phyloP scores from a whole-genome alignment of 2,888 invertebrate genomes.

The Scelioninae gen. 2 region DNA sequence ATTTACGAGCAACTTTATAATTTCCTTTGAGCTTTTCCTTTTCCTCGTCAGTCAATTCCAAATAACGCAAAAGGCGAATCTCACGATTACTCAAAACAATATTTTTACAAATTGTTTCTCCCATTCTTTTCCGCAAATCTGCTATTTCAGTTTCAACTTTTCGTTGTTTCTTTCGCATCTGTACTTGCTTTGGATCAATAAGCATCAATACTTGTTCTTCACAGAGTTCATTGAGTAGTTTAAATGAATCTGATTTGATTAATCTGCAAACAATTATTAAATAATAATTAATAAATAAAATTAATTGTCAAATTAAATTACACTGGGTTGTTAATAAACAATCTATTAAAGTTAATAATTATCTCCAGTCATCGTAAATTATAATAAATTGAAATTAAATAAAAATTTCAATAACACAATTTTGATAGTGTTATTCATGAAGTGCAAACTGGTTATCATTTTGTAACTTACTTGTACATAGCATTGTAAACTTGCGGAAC shows the following conservation, averaged over 20 bases:
- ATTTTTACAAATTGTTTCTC: conserved; percentile 86
- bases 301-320: too few relatives aligned
- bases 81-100: conserved; percentile 94
- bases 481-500: conserved; percentile 89
- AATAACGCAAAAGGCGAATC: conserved; percentile 90
- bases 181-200: conserved; percentile 90
- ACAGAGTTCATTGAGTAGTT: conserved; percentile 88
- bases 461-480: conserved; percentile 78
- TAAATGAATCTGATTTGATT: conserved; percentile 83
- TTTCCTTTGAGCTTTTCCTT: conserved; percentile 91
- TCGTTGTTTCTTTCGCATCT: conserved; percentile 90
- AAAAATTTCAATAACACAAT: too few relatives aligned
- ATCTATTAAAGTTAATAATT: too few relatives aligned
- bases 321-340: too few relatives aligned
- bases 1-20: conserved; percentile 93
- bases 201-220: conserved; percentile 89
- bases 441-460: too few relatives aligned
- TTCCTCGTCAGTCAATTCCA: conserved; percentile 93
- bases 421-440: too few relatives aligned
- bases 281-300: not conserved
- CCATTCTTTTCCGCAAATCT: conserved; percentile 88
- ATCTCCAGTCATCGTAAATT: too few relatives aligned
- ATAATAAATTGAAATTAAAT: too few relatives aligned
- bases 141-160: conserved; percentile 93
- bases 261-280: conserved; percentile 74